Percentiles rank a stretch among this genome's conserved stretches.
Conservation (phyloP, 2,797 vertebrate species). For the Morus bassanus region DNA sequence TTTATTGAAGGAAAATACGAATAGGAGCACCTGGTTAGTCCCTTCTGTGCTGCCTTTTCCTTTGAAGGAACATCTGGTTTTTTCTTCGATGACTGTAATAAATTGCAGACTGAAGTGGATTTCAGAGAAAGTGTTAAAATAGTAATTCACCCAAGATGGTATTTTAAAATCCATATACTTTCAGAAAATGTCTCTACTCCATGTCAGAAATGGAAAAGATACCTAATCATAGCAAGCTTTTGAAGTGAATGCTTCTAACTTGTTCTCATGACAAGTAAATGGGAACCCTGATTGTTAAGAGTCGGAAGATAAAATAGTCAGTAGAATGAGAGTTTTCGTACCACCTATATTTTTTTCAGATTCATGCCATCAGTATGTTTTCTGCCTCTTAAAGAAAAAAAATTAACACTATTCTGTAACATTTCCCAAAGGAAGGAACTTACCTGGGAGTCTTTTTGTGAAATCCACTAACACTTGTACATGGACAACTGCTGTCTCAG, state of each 20-base stretch:
- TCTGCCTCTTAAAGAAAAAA: not conserved
- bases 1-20: not conserved
- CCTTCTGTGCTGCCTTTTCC: not conserved
- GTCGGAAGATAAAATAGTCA: not conserved
- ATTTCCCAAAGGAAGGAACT: not conserved
- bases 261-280: not conserved
- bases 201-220: not conserved
- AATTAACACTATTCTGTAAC: not conserved
- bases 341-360: not conserved
- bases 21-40: not conserved
- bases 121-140: not conserved
- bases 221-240: not conserved
- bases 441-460: constrained; percentile 89
- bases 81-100: not conserved
- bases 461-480: constrained; percentile 87
- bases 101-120: not conserved
- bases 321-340: not conserved
- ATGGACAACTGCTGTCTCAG: constrained; percentile 77
- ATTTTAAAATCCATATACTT: not conserved
- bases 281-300: not conserved
- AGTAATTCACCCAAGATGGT: not conserved
- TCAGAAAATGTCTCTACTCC: not conserved
- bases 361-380: not conserved
- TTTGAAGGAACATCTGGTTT: not conserved
- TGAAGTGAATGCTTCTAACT: not conserved